Evolutionary conservation across 2,113 vertebrate genomes (phyloP), one percentile per base, ranked within the genome.

Genomic region (Gobio gobio): DNA sequence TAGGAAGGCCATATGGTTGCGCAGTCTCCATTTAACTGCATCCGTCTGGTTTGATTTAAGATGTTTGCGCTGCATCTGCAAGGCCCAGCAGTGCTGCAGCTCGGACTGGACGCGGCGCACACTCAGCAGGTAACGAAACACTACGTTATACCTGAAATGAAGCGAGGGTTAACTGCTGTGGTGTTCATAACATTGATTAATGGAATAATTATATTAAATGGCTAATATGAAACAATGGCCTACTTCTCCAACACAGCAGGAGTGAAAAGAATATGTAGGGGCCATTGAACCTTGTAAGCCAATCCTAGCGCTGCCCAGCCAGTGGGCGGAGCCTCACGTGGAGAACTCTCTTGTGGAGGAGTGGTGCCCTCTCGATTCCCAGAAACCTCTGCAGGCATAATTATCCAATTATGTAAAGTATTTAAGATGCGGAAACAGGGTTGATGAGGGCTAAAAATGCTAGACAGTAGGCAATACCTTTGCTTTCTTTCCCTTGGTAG

Each of bases 1-100:
- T 13, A 99, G 89, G 90, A 99, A 99, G 0, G 97, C 97, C 98
- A 99, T 99, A 93, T 99, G 98, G 87, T 99, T 98, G 75, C 97
- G 95, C 1, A 99, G 93, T 26, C 97, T 95, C 96, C 97, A 99
- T 91, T 98, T 99, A 47, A 97, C 91, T 0, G 97, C 97, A 0
- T 97, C 97, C 0, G 95, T 97, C 90, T 96, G 95, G 90, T 96
- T 97, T 7, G 96, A 98, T 79, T 95, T 96, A 78, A 99, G 94
- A 91, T 97, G 96, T 84, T 99, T 99, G 89, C 97, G 95, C 89
- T 97, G 96, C 98, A 99, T 99, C 91, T 99, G 98, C 0, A 99
- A 94, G 33, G 98, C 98, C 98, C 98, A 99, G 93, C 97, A 99
- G 91, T 98, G 97, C 92, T 99, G 98, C 61, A 99, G 95, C 88